phyloP scores from a whole-genome alignment of 1,140 invertebrate species.

The Ceratoteleas bidentatus region DNA sequence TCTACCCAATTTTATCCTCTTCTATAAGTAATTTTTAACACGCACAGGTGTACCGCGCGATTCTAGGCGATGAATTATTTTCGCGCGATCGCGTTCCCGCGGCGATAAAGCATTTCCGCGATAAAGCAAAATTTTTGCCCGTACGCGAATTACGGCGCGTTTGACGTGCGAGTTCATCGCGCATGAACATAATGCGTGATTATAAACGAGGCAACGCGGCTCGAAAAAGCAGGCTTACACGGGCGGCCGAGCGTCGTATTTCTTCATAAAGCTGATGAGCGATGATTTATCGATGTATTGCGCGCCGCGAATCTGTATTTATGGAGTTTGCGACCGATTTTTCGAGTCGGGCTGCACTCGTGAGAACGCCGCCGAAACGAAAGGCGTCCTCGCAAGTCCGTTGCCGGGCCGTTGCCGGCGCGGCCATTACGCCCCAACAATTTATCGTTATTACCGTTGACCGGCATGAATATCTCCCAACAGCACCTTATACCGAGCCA shows the following conservation, averaged over 20 bases:
- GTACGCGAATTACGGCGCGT: not conserved
- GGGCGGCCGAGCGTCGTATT: constrained; percentile 43
- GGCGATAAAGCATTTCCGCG: no score
- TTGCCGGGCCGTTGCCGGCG: constrained; percentile 47
- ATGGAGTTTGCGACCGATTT: constrained; percentile 61
- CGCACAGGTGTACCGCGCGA: no score
- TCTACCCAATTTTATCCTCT: no score
- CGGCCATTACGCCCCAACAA: constrained; percentile 73
- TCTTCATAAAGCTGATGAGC: constrained; percentile 62
- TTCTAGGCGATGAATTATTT: no score
- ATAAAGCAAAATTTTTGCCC: not conserved
- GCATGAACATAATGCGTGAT: constrained; percentile 38
- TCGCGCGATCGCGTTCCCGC: no score
- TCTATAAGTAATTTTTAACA: no score
- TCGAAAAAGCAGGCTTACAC: constrained; percentile 47
- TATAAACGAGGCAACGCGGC: constrained; percentile 15
- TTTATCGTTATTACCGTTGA: constrained; percentile 78
- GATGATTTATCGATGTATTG: constrained; percentile 60
- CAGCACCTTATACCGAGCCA: constrained; percentile 68
- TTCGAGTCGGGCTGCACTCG: constrained; percentile 45
- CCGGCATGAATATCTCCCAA: constrained; percentile 73
- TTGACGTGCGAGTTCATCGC: constrained; percentile 17
- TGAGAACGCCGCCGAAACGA: constrained; percentile 63
- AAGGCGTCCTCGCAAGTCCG: constrained; percentile 58
- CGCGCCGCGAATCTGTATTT: constrained; percentile 56